Conservation (phyloP, 2,797 vertebrate species). For the Syncerus caffer region DNA sequence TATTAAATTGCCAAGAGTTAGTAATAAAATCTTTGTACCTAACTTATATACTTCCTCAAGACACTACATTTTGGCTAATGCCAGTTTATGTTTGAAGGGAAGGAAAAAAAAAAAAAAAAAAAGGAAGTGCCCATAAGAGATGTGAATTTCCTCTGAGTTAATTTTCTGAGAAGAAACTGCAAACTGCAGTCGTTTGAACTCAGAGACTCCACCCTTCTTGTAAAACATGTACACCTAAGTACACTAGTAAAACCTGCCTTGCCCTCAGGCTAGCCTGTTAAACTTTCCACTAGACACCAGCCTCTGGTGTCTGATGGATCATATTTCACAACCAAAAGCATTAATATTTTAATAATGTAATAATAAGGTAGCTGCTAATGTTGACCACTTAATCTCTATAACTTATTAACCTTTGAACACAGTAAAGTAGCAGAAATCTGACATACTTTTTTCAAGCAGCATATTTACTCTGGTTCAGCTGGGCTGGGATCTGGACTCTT, state of each 20-base stretch:
- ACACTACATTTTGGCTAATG: neutral
- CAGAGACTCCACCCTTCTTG: neutral
- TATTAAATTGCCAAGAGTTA: neutral
- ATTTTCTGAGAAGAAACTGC: conserved; percentile 22
- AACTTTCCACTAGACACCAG: neutral
- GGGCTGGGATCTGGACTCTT: neutral
- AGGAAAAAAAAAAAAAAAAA: neutral
- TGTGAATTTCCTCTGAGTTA: neutral
- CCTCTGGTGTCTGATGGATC: neutral
- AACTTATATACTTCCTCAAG: neutral
- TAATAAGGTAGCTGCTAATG: neutral
- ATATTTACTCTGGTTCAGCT: neutral
- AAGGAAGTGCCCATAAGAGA: neutral
- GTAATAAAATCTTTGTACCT: neutral
- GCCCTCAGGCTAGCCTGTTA: neutral
- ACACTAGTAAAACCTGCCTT: conserved; percentile 12
- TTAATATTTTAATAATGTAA: conserved; percentile 37
- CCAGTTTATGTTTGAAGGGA: neutral
- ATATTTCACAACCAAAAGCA: conserved; percentile 34
- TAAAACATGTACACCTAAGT: conserved; percentile 23
- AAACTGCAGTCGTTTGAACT: conserved; percentile 19
- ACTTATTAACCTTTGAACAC: neutral
- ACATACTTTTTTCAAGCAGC: neutral
- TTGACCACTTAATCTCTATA: neutral
- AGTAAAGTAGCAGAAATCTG: neutral